Base-by-base conservation (phyloP, 2,113 vertebrate genomes). In the Amazona vittata region DNA sequence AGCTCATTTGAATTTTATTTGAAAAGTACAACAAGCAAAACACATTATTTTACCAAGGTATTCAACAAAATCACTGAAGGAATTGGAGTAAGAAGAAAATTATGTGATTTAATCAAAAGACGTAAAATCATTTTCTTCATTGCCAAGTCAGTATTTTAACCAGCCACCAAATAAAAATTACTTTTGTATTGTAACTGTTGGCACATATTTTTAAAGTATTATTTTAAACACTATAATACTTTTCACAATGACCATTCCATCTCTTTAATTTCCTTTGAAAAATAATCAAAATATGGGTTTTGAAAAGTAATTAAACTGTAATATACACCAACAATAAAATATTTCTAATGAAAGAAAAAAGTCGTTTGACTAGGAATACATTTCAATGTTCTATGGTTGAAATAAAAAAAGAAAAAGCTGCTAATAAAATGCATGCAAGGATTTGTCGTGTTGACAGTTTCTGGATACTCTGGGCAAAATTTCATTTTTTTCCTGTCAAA, bases 171-270 rank as follows among this genome's bases (percentile, higher is more conserved):
- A 44, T 59, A 39, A 4, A 25, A 8, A 33, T 46, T 26, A 31
- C 12, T 31, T 65, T 59, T 44, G 2, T n/a, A 12, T 39, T 39
- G 26, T 9, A 77, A 19, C 2, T 41, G 4, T 39, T 46, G 9
- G 12, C 15, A 52, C 5, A 29, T 14, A 37, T 29, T 55, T 81
- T 25, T 10, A 10, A 43, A 39, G 8, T 49, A 16, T 25, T n/a
- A 39, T 44, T 41, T 67, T 14, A 18, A 55, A n/a, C 4, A 12
- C 1, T 1, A 26, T 57, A 50, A n/a, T 35, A 39, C 39, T 44
- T 83, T 59, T 70, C 11, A n/a, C 10, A 53, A 0, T 1, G 5
- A 37, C 6, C 8, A 15, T n/a, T 70, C 11, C 11, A 24, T 64
- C 41, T 55, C 3, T 70, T 3, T 26, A 43, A 10, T 31, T 44